Conservation (phyloP, 2,888 invertebrate species). For the Thelaira solivaga region DNA sequence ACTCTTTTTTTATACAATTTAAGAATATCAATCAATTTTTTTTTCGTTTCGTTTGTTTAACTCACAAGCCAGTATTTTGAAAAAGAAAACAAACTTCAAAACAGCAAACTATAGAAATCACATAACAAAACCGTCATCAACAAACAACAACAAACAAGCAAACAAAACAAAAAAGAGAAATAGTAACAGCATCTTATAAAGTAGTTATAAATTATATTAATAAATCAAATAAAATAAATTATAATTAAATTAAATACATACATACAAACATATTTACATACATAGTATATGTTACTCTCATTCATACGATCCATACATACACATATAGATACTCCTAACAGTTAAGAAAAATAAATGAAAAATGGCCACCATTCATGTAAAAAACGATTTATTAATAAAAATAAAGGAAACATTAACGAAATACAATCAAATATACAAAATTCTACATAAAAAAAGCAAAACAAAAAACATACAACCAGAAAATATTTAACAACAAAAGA, state of each 20-base stretch:
- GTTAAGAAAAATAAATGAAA: conserved; percentile 14
- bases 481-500: neutral
- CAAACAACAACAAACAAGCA: conserved; percentile 32
- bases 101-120: conserved; percentile 60
- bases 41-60: neutral
- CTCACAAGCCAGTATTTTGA: too few relatives aligned
- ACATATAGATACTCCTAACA: conserved; percentile 33
- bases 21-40: conserved; percentile 56
- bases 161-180: too few relatives aligned
- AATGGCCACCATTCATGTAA: conserved; percentile 52
- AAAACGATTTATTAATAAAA: conserved; percentile 44
- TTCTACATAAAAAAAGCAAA: conserved; percentile 16
- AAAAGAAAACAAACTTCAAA: conserved; percentile 21
- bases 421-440: conserved; percentile 59
- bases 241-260: too few relatives aligned
- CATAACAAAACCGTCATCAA: conserved; percentile 57
- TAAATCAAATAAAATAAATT: conserved; percentile 31
- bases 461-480: conserved; percentile 7
- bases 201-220: conserved; percentile 57
- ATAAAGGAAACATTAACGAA: conserved; percentile 57
- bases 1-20: conserved; percentile 25
- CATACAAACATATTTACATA: conserved; percentile 45
- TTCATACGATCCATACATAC: conserved; percentile 46
- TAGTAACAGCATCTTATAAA: conserved; percentile 55
- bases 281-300: conserved; percentile 36